phyloP scores from a whole-genome alignment of 2,888 invertebrate species.

The Dasysyrphus tricinctus region DNA sequence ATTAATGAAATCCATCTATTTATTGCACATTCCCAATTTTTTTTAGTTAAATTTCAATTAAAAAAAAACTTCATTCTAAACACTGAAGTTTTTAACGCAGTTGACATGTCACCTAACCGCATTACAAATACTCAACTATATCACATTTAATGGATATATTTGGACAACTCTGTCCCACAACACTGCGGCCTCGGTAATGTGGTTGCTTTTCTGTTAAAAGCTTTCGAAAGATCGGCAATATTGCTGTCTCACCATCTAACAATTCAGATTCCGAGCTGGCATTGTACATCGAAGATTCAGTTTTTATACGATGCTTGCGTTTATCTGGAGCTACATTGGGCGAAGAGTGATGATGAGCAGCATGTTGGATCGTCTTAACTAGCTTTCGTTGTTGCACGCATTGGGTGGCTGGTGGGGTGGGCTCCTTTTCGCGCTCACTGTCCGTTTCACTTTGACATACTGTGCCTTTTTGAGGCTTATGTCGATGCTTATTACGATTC shows the following conservation, averaged over 20 bases:
- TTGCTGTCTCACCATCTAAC: conserved; percentile 90
- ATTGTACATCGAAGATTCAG: conserved; percentile 86
- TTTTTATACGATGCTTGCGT: conserved; percentile 81
- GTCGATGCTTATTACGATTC: conserved; percentile 85
- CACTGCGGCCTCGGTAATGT: conserved; percentile 84
- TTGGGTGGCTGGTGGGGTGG: conserved; percentile 80
- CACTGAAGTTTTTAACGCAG: background rate
- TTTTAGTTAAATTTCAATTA: background rate
- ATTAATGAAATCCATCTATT: conserved; percentile 21
- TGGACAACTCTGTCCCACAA: conserved; percentile 92
- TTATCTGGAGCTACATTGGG: conserved; percentile 86
- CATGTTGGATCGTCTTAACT: conserved; percentile 81
- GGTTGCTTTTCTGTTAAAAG: conserved; percentile 92
- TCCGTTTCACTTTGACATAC: conserved; percentile 85
- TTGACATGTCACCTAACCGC: background rate
- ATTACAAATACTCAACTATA: conserved; percentile 95
- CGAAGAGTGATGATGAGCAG: conserved; percentile 86
- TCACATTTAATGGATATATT: conserved; percentile 98
- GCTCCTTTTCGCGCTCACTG: conserved; percentile 83
- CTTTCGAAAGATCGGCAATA: conserved; percentile 95
- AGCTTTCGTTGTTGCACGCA: conserved; percentile 81
- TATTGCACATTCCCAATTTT: conserved; percentile 20
- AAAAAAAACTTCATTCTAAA: background rate
- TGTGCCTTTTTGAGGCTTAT: conserved; percentile 84
- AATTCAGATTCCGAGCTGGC: conserved; percentile 93